These are phyloP conservation scores for Tricholauxania praeusta DNA, from an alignment of 2,888 invertebrate genomes.

Conservation along the genomic window DNA sequence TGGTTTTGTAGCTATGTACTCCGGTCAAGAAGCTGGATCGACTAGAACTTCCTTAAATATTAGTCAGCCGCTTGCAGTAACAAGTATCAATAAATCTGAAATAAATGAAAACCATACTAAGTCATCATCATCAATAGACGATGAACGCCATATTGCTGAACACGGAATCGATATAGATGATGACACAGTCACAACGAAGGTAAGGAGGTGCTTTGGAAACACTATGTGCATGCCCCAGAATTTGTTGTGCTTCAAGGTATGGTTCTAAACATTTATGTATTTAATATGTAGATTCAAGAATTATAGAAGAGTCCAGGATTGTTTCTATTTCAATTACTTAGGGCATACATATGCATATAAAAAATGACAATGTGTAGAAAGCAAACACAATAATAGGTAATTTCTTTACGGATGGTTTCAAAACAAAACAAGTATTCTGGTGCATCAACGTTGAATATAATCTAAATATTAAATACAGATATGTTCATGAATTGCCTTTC, in stretches of 20 bases:
- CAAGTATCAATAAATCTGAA: not conserved
- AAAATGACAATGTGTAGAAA: slow-evolving; percentile 8
- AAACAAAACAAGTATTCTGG: slow-evolving; percentile 11
- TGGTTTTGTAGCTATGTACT: slow-evolving; percentile 7
- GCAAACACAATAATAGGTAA: slow-evolving; percentile 3
- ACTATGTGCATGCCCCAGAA: slow-evolving; percentile 86
- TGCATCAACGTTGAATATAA: slow-evolving; percentile 59
- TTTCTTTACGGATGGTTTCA: not conserved
- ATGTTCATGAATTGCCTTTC: slow-evolving; percentile 60
- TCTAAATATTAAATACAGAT: slow-evolving; percentile 64
- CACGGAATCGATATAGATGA: slow-evolving; percentile 60
- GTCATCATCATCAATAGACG: slow-evolving; percentile 40
- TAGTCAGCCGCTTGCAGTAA: slow-evolving; percentile 34
- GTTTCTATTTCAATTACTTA: slow-evolving; percentile 8
- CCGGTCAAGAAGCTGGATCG: slow-evolving; percentile 23
- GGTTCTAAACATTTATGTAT: slow-evolving; percentile 69
- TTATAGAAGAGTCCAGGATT: slow-evolving; percentile 10
- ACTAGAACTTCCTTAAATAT: slow-evolving; percentile 41
- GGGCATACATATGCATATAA: slow-evolving; percentile 1
- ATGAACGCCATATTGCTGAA: slow-evolving; percentile 45
- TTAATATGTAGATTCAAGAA: slow-evolving; percentile 56
- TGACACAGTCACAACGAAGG: slow-evolving; percentile 69
- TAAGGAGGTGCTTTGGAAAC: slow-evolving; percentile 77
- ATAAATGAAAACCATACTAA: slow-evolving; percentile 47
- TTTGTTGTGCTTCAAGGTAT: slow-evolving; percentile 89